phyloP scores from a whole-genome alignment of 2,797 vertebrate genomes.

The Gadopsis bispinosus region DNA sequence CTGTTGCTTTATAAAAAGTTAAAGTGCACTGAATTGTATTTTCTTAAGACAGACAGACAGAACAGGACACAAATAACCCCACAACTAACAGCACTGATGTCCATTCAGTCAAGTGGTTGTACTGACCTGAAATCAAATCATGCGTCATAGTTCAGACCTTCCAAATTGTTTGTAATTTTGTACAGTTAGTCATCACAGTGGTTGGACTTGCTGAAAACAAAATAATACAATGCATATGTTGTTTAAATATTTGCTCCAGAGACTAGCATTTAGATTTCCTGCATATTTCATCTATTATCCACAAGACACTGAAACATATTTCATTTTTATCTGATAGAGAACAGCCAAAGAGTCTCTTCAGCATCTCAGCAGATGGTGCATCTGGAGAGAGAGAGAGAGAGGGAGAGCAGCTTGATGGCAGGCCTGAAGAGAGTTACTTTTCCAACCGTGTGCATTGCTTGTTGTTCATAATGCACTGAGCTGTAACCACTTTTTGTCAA shows the following conservation, averaged over 20 bases:
- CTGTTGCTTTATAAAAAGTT: background rate
- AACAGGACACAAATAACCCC: background rate
- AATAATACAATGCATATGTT: constrained; percentile 26
- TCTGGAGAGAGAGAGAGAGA: constrained; percentile 21
- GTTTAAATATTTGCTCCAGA: background rate
- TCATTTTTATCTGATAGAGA: constrained; percentile 24
- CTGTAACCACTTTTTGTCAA: background rate
- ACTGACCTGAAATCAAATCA: background rate
- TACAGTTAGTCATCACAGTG: constrained; percentile 2
- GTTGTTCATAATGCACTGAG: background rate
- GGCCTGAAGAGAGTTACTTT: background rate
- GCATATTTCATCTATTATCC: constrained; percentile 13
- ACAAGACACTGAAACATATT: constrained; percentile 17
- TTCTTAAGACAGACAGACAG: no score
- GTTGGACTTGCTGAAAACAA: constrained; percentile 3
- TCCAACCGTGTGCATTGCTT: background rate
- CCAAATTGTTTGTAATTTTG: background rate
- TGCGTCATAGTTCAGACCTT: background rate
- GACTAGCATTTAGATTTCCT: constrained; percentile 3
- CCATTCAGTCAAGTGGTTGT: background rate
- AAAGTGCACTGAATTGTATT: background rate
- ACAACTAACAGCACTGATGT: background rate
- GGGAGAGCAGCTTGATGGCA: background rate
- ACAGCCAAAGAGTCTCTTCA: constrained; percentile 5
- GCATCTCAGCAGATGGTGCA: constrained; percentile 29